Base-by-base conservation (phyloP, 2,113 vertebrate species). In the Helogale parvula region DNA sequence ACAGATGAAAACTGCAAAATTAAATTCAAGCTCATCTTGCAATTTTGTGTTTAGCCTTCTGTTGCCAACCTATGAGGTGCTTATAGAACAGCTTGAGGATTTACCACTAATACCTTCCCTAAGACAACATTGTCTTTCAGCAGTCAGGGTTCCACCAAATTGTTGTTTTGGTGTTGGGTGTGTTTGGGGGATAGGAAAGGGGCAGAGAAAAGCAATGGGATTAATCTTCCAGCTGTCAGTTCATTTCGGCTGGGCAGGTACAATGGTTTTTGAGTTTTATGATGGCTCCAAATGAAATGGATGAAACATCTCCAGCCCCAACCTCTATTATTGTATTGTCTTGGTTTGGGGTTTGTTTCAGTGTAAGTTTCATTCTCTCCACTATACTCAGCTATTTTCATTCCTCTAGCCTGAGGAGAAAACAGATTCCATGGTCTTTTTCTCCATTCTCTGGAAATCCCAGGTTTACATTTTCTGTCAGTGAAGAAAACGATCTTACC, bases 1-100 rank as follows among this genome's bases (percentile, higher is more conserved):
- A 98, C 98, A 98, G 97, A 97, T 96, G 95, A 97, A 97, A 84
- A 97, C 87, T 94, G 91, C 96, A 96, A 97, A 97, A 98, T 97
- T 96, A 96, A 98, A 98, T 96, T 96, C 82, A 96, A 97, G 97
- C 96, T 94, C 94, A 47, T 93, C 69, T 97, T 97, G 90, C 4
- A 76, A 86, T 96, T 98, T 96, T 95, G 38, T 97, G 69, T 96
- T 97, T 92, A 92, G 96, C 96, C 89, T 95, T 85, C 93, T 97
- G 93, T 16, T 97, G 90, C 97, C 97, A 97, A 95, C 83, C 90
- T 66, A 79, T 69, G 29, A 57, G 97, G 69, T 71, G 83, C 81
- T 85, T 81, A 29, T 79, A 93, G 96, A 97, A 97, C 76, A 97
- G 97, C 93, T 96, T 94, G 97, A 77, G 45, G 91, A 90, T 60